Evolutionary conservation across 2,888 invertebrate genomes (phyloP).

Genomic region (Caenorhabditis doughertyi): DNA sequence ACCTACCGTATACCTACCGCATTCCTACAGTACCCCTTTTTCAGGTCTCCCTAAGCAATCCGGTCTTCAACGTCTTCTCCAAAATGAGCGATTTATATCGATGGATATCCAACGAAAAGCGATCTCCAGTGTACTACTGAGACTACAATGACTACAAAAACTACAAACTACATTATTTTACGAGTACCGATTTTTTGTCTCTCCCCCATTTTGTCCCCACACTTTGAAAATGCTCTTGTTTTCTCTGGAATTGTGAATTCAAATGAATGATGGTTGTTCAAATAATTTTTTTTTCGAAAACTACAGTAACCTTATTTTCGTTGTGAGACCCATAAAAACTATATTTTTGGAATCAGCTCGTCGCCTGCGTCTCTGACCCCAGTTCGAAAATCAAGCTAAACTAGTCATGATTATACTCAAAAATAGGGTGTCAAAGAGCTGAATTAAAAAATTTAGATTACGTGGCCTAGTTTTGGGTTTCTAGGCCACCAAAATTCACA

Average conservation of each 20-base stretch:
- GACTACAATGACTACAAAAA: background rate
- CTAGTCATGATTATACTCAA: too few relatives aligned
- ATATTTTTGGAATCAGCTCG: too few relatives aligned
- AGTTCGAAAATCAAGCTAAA: background rate
- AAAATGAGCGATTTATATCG: conserved; percentile 59
- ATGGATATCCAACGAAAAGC: conserved; percentile 56
- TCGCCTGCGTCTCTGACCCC: background rate
- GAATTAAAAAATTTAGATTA: too few relatives aligned
- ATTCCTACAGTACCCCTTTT: background rate
- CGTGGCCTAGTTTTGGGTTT: too few relatives aligned
- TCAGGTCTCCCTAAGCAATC: conserved; percentile 58
- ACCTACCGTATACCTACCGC: background rate
- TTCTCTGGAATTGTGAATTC: background rate
- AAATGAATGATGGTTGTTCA: background rate
- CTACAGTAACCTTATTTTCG: too few relatives aligned
- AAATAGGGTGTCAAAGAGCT: too few relatives aligned
- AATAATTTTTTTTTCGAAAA: background rate
- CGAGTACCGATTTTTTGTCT: background rate
- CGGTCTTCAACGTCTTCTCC: conserved; percentile 60
- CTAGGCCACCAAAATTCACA: too few relatives aligned
- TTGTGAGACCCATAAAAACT: too few relatives aligned
- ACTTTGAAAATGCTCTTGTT: background rate
- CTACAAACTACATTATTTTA: background rate
- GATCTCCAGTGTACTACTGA: conserved; percentile 16
- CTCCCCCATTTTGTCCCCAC: background rate